Conservation (phyloP, 2,888 invertebrate genomes). For the Carcina quercana region DNA sequence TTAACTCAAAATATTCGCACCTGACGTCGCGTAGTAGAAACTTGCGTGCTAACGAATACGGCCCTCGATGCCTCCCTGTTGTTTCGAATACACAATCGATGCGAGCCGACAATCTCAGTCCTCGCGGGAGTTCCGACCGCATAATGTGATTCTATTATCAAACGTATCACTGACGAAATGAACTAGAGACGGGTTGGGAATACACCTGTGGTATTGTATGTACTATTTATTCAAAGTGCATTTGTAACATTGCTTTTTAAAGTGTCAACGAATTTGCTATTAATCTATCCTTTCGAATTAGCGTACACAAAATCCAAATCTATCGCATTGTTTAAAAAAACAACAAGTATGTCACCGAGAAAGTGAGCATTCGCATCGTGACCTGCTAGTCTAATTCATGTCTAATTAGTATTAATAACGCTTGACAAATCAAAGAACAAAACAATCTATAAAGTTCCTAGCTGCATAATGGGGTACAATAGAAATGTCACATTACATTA, state of each 20-base stretch:
- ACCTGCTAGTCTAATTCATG: neutral
- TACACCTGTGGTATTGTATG: too few species aligned
- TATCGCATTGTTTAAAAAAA: too few species aligned
- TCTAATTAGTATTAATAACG: neutral
- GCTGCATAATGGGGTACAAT: too few species aligned
- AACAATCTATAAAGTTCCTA: conserved; percentile 5
- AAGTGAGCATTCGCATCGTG: neutral
- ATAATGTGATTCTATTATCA: conserved; percentile 38
- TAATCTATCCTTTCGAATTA: too few species aligned
- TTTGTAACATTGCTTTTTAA: neutral
- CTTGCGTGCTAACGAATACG: neutral
- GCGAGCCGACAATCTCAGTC: conserved; percentile 7
- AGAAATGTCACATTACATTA: conserved; percentile 2
- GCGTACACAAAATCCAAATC: too few species aligned
- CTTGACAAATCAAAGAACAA: neutral
- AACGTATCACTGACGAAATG: conserved; percentile 3
- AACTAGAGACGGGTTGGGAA: conserved; percentile 5
- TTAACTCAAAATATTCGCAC: too few species aligned
- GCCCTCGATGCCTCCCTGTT: neutral
- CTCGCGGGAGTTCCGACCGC: conserved; percentile 15
- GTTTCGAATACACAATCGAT: conserved; percentile 32
- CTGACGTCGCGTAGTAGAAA: too few species aligned
- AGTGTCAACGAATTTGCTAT: neutral
- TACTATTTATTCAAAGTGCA: neutral
- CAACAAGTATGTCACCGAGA: too few species aligned